Evolutionary conservation across 2,113 vertebrate species (phyloP).

Genomic region (Apteryx owenii): DNA sequence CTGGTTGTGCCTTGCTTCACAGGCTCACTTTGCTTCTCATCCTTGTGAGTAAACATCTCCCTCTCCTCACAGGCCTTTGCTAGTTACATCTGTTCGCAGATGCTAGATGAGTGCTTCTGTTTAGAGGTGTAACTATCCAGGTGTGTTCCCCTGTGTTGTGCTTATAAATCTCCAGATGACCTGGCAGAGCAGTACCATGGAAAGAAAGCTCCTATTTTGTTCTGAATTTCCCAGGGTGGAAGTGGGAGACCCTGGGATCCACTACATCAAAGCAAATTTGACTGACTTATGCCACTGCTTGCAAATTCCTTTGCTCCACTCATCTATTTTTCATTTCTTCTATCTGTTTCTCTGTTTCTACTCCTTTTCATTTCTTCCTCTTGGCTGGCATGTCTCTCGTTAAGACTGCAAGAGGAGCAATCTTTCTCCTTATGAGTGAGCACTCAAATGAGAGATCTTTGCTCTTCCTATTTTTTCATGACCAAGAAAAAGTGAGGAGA

Average conservation of each 20-base stretch:
- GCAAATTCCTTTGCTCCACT: neutral
- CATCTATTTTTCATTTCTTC: neutral
- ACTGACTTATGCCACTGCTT: neutral
- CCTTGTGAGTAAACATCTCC: neutral
- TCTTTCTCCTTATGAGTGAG: neutral
- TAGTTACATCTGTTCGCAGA: neutral
- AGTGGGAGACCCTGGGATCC: neutral
- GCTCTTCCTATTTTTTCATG: accelerated
- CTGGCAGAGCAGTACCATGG: neutral
- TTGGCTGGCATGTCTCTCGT: neutral
- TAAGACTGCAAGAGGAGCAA: neutral
- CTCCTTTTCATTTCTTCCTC: neutral
- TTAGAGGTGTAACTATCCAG: neutral
- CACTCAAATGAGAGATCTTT: neutral
- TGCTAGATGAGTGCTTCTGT: neutral
- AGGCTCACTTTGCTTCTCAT: neutral
- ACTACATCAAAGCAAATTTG: neutral
- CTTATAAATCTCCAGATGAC: neutral
- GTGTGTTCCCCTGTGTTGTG: neutral
- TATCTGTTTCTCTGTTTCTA: too few species aligned
- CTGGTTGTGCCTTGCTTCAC: neutral
- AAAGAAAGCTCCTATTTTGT: neutral
- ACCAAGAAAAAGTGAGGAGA: neutral
- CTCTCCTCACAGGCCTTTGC: neutral
- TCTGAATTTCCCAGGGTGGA: neutral